Conservation (phyloP, 2,888 invertebrate species). For the Mesopsocus fuscifrons region DNA sequence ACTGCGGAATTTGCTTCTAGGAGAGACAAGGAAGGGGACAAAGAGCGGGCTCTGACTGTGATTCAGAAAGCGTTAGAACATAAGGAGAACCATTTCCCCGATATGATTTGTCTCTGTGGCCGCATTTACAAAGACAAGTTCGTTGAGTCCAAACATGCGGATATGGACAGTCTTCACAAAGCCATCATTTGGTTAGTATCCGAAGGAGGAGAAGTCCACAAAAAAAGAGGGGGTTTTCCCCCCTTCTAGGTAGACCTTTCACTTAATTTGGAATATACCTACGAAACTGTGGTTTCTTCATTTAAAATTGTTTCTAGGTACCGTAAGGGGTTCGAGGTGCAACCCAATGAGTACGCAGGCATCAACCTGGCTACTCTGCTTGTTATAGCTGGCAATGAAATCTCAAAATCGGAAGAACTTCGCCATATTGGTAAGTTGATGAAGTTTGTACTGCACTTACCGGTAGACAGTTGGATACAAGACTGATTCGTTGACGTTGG, state of each 20-base stretch:
- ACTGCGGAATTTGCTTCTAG: too few relatives aligned
- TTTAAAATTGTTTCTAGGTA: conserved; percentile 39
- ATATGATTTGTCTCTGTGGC: conserved; percentile 93
- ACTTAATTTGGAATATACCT: neutral
- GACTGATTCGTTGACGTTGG: conserved; percentile 5
- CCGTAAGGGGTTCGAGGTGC: conserved; percentile 90
- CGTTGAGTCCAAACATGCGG: conserved; percentile 84
- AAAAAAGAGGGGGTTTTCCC: too few relatives aligned
- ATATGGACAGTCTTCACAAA: conserved; percentile 67
- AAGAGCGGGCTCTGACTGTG: conserved; percentile 81
- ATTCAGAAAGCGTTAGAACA: conserved; percentile 81
- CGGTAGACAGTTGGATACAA: neutral
- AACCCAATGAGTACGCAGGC: conserved; percentile 97
- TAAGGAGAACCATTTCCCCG: conserved; percentile 89
- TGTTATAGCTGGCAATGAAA: conserved; percentile 91
- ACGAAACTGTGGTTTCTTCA: conserved; percentile 1
- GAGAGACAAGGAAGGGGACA: conserved; percentile 81
- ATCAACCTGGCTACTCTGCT: conserved; percentile 94
- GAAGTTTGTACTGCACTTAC: neutral
- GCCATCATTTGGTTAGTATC: conserved; percentile 76
- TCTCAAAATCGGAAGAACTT: conserved; percentile 75
- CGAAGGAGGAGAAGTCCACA: too few relatives aligned
- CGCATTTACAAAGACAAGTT: conserved; percentile 95
- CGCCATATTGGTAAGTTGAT: conserved; percentile 81
- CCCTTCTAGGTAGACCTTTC: neutral